Base-by-base conservation (phyloP, 2,888 invertebrate species). In the Apotomis turbidana region DNA sequence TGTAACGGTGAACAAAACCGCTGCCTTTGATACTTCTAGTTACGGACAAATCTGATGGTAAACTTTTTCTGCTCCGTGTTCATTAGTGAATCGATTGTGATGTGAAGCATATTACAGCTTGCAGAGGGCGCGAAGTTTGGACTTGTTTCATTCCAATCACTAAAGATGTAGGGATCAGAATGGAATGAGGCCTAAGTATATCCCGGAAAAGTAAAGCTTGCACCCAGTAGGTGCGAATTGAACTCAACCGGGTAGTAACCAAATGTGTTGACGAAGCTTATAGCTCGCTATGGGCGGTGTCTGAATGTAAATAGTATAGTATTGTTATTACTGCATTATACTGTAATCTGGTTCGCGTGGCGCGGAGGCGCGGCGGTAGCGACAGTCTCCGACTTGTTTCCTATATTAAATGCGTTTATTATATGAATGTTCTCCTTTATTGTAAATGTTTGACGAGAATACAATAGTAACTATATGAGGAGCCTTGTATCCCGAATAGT, bases 391-490 rank as follows among this genome's bases (percentile, higher is more conserved):
- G 87, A 89, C 87, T 90, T 89, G 91, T 93, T 92, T 91, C 91
- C 91, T 93, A 92, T 90, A 90, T 89, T 83, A 66, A 66, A 91
- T 91, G 89, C 90, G 92, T 92, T 92, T 92, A 90, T 90, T 90
- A 90, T 90, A 90, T 91, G 87, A 90, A 91, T 91, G 91, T 92
- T 91, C 90, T 87, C 89, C 81, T 91, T 91, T 92, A 91, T 92
- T 93, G 91, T 93, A 92, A 92, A 92, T 92, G 91, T 91, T 92
- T 90, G 87, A 82, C 80, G 79, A 83, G 81, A 85, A 83, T 84
- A 83, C 87, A 84, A 87, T 85, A 86, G 85, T 83, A 81, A 81
- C 80, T 83, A 79, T 85, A 82, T 85, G 83, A 80, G 88, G 86
- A 86, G 83, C 82, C 82, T 81, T 82, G 87, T 86, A 86, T 87